Evolutionary conservation across 2,797 vertebrate species (phyloP), one percentile per base, ranked within the genome.

Genomic region (Sus cebifrons): DNA sequence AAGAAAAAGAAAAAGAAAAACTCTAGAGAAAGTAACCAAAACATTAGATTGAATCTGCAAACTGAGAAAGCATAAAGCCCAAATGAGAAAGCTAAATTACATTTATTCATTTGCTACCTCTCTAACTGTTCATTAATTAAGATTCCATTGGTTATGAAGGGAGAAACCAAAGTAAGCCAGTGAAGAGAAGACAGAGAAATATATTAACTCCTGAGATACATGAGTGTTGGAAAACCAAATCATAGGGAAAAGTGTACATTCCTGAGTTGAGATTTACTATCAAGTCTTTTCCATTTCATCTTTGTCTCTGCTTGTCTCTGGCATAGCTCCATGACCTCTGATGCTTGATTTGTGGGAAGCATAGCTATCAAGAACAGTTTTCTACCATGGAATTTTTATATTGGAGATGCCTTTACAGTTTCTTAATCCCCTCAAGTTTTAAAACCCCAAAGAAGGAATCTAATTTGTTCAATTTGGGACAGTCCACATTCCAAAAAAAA

Each of bases 31-130:
- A 32, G 25, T 70, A 1, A n/a, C n/a, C 23, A 77, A 90, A 86
- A 86, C 15, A 85, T 87, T 89, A 93, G n/a, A 32, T 20, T 87
- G n/a, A 89, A 90, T 74, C 81, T 95, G 32, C 89, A 96, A 92
- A 85, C 29, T 74, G 68, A 93, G 32, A n/a, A 91, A 62, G 7
- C n/a, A 49, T n/a, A 86, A 86, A 4, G 23, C 29, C 92, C 2
- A 89, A 71, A 27, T 21, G 36, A 64, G 40, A n/a, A 90, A 56
- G 29, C 11, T 75, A 90, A 94, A 68, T 78, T 20, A 52, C 9
- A 0, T 71, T 21, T 73, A 13, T 54, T 89, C 17, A 77, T 86
- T 60, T 85, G 4, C 25, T 77, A 29, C 25, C 20, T 89, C 29
- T 75, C 11, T 73, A 65, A 25, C 8, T 54, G 54, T 64, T 83